A percentile compares a stretch with the other conserved stretches of the same genome.
Evolutionary conservation across 2,113 vertebrate genomes (phyloP).

Genomic region (Clarias macrocephalus): DNA sequence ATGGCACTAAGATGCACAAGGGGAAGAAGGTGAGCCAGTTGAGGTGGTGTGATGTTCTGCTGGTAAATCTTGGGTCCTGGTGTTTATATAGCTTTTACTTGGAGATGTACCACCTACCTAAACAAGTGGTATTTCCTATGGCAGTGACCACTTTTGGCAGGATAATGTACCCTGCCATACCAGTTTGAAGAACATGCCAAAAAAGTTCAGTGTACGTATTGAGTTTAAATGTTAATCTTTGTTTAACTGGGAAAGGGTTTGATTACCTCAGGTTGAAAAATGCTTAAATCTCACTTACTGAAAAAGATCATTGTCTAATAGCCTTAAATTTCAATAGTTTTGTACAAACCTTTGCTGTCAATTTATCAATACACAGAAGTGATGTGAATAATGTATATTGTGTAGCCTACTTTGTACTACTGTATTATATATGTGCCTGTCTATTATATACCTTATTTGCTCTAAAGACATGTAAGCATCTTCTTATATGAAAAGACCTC

Average conservation of each 20-base stretch:
- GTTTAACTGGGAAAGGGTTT: background rate
- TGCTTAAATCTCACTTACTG: background rate
- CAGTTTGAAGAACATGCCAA: too few species aligned
- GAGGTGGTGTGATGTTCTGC: too few species aligned
- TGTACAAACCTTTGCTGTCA: background rate
- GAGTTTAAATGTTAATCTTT: background rate
- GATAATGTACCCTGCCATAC: too few species aligned
- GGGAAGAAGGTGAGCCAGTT: too few species aligned
- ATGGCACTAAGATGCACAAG: too few species aligned
- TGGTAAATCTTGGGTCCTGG: too few species aligned
- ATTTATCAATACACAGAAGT: conserved; percentile 1
- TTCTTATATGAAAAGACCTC: background rate
- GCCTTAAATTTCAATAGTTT: background rate
- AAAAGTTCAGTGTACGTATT: background rate
- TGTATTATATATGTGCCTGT: background rate
- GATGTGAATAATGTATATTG: background rate
- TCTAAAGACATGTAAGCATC: background rate
- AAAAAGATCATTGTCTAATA: background rate
- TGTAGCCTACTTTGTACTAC: background rate
- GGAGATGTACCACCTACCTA: too few species aligned
- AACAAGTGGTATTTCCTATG: too few species aligned
- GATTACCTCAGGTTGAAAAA: background rate
- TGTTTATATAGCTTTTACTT: too few species aligned
- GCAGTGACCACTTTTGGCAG: too few species aligned
- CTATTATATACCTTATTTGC: background rate